phyloP scores from a whole-genome alignment of 2,113 vertebrate species.

The Mystacornis crossleyi region DNA sequence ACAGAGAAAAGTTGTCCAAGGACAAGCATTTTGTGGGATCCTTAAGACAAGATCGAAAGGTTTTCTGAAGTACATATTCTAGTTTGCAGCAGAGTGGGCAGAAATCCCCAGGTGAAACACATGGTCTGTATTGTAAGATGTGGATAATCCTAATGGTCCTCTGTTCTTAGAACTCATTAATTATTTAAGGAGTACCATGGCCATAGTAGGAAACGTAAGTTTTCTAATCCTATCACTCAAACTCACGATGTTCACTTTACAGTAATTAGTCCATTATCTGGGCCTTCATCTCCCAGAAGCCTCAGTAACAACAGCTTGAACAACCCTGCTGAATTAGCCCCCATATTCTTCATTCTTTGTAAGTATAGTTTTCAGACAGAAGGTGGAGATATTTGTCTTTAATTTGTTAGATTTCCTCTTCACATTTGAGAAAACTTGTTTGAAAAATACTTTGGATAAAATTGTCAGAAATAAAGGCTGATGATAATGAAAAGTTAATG shows the following conservation, averaged over 20 bases:
- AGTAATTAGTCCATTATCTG: slow-evolving; percentile 36
- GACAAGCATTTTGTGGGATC: not conserved
- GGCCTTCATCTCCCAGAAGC: not conserved
- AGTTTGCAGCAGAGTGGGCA: not conserved
- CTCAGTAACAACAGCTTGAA: not conserved
- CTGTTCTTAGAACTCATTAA: not conserved
- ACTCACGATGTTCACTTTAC: not conserved
- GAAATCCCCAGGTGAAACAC: not conserved
- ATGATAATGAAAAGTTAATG: slow-evolving; percentile 1
- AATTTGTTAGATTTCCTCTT: not conserved
- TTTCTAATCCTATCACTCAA: not conserved
- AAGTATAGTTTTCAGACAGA: not conserved
- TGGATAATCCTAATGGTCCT: slow-evolving; percentile 13
- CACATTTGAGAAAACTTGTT: not conserved
- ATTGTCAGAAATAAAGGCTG: not conserved
- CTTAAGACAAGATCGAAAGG: not conserved
- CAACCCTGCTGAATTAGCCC: not conserved
- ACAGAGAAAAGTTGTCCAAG: not conserved
- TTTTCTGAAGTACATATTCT: not conserved
- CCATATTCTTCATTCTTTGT: not conserved
- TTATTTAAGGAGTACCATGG: not conserved
- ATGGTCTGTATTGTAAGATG: not conserved
- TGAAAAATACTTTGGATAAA: not conserved
- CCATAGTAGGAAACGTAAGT: not conserved
- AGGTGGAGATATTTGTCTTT: not conserved